phyloP scores from a whole-genome alignment of 2,888 invertebrate genomes.

The Drosophila dives region DNA sequence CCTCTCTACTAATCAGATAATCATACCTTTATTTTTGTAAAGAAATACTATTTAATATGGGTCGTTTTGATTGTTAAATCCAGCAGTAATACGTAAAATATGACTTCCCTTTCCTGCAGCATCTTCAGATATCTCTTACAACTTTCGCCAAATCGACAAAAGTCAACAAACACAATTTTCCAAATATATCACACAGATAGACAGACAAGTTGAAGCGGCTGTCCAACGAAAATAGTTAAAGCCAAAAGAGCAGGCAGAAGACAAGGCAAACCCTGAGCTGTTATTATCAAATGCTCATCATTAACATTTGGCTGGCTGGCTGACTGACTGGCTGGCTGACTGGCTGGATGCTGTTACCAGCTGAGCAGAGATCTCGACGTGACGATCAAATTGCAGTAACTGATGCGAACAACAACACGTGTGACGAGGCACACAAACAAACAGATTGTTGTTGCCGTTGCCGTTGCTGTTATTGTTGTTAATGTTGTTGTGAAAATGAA shows the following conservation, averaged over 20 bases:
- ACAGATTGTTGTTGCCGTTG: constrained; percentile 24
- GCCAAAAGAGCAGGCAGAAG: constrained; percentile 16
- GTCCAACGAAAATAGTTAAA: constrained; percentile 46
- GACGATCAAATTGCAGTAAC: constrained; percentile 73
- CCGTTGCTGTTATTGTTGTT: constrained; percentile 42
- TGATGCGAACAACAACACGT: constrained; percentile 56
- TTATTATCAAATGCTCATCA: constrained; percentile 77
- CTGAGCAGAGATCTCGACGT: constrained; percentile 60
- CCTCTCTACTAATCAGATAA: not conserved
- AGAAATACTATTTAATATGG: not conserved
- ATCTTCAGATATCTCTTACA: constrained; percentile 20
- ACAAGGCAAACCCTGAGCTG: constrained; percentile 20
- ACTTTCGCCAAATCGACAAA: constrained; percentile 67
- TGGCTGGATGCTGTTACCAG: constrained; percentile 35
- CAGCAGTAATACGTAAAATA: not conserved
- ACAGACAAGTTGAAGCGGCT: constrained; percentile 49
- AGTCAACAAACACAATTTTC: constrained; percentile 58
- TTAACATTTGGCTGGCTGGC: constrained; percentile 51
- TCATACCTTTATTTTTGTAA: not conserved
- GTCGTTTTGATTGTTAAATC: not conserved
- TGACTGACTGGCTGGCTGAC: constrained; percentile 6
- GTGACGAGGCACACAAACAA: constrained; percentile 37
- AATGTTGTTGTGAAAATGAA: constrained; percentile 70
- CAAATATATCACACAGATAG: constrained; percentile 39
- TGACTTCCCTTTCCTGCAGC: constrained; percentile 39